Conservation (phyloP, 2,113 vertebrate genomes). For the Gallinago undulata region DNA sequence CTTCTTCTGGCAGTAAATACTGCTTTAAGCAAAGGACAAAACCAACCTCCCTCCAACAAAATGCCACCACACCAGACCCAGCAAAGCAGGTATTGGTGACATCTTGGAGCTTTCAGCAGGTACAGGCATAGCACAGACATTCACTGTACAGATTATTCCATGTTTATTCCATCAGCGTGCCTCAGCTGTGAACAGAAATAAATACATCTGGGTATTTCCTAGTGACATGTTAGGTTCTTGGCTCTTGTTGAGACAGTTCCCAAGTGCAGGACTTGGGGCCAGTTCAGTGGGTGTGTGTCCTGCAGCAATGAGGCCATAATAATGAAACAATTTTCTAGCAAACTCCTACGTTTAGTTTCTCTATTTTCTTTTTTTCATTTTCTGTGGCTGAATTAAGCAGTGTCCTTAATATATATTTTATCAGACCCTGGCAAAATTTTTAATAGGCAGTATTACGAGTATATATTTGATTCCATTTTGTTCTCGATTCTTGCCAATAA, state of each 20-base stretch:
- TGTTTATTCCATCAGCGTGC: neutral
- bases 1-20: neutral
- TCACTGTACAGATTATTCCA: neutral
- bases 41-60: neutral
- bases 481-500: neutral
- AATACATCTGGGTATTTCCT: neutral
- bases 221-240: neutral
- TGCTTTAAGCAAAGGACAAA: neutral
- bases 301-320: neutral
- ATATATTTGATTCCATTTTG: slow-evolving; percentile 14
- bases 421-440: neutral
- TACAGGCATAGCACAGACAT: neutral
- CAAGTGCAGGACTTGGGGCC: neutral
- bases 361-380: neutral
- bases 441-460: neutral
- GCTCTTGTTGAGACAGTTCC: neutral
- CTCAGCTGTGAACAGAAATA: neutral
- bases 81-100: accelerated
- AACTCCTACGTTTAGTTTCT: neutral
- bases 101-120: neutral
- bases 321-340: neutral
- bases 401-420: neutral
- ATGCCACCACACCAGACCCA: accelerated
- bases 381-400: neutral
- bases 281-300: neutral